These are phyloP conservation scores for Tetranychus piercei DNA, from an alignment of 2,888 invertebrate species.

Conservation along the genomic window DNA sequence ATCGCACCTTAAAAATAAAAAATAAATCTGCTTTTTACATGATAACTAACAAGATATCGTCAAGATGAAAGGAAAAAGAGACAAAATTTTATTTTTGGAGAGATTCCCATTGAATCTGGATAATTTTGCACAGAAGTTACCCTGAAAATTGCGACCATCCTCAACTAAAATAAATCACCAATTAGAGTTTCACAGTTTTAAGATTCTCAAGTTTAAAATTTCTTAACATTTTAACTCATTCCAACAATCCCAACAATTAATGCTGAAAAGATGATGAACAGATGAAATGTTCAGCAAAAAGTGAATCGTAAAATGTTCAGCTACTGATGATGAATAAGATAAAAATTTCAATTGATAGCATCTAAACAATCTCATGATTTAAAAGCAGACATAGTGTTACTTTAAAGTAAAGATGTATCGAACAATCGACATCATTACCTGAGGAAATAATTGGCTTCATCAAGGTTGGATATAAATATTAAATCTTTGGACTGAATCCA, in stretches of 20 bases:
- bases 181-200: neutral
- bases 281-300: too few relatives aligned
- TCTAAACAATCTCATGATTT: too few relatives aligned
- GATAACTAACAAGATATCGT: neutral
- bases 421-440: neutral
- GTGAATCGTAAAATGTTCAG: too few relatives aligned
- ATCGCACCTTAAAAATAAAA: too few relatives aligned
- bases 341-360: too few relatives aligned
- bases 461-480: neutral
- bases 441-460: neutral
- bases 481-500: too few relatives aligned
- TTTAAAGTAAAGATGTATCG: neutral
- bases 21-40: neutral
- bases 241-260: too few relatives aligned
- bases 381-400: too few relatives aligned
- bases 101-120: neutral
- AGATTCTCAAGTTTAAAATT: neutral
- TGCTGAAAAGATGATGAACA: too few relatives aligned
- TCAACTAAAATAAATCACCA: neutral
- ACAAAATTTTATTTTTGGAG: neutral
- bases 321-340: too few relatives aligned
- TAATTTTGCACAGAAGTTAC: neutral
- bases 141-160: neutral
- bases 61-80: neutral
- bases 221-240: too few relatives aligned